phyloP scores from a whole-genome alignment of 2,888 invertebrate species.

The Drosophila diplacantha region DNA sequence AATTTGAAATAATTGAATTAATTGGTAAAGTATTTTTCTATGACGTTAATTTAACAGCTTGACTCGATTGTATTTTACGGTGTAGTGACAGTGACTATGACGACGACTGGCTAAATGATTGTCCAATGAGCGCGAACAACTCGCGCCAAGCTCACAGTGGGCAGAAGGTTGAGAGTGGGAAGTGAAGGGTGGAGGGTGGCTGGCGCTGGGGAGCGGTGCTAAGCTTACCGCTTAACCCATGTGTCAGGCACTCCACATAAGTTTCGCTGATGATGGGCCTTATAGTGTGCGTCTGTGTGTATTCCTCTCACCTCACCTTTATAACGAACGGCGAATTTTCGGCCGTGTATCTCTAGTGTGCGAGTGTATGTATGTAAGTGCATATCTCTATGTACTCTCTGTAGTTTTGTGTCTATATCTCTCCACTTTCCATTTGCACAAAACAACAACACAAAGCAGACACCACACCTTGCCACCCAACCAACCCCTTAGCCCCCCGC shows the following conservation, averaged over 20 bases:
- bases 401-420: constrained; percentile 54
- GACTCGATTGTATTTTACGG: neutral
- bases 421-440: constrained; percentile 66
- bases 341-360: constrained; percentile 6
- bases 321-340: constrained; percentile 50
- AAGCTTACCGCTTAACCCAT: constrained; percentile 62
- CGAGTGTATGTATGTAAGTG: constrained; percentile 53
- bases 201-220: constrained; percentile 34
- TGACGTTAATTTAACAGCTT: neutral
- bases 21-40: neutral
- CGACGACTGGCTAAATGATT: constrained; percentile 66
- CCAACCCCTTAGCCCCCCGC: constrained; percentile 5
- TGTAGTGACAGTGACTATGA: constrained; percentile 15
- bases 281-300: constrained; percentile 17
- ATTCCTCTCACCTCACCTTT: constrained; percentile 15
- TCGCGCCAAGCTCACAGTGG: constrained; percentile 30
- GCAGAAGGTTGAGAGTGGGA: neutral
- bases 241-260: constrained; percentile 65
- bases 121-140: constrained; percentile 65
- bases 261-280: constrained; percentile 44
- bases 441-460: constrained; percentile 30
- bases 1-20: no score
- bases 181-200: constrained; percentile 4
- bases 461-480: constrained; percentile 38
- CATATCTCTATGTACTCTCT: constrained; percentile 57